Evolutionary conservation across 92 coral and sea anemone species (phyloP).

Genomic region (Umimayanthus chanpuru): DNA sequence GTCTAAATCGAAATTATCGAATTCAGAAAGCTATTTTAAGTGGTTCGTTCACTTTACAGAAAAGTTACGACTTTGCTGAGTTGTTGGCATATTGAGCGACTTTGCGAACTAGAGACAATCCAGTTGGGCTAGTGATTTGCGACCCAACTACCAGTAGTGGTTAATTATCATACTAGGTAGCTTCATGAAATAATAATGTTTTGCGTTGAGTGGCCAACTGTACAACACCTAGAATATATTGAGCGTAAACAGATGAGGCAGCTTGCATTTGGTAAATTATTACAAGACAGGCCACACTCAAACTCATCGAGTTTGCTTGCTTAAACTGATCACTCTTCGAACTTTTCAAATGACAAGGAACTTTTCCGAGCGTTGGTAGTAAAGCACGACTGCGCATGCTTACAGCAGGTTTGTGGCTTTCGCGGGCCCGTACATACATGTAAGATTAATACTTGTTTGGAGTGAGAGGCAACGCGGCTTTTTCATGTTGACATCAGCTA

Average conservation of each 20-base stretch:
- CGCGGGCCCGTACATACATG: conserved; percentile 64
- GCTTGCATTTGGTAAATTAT: conserved; percentile 89
- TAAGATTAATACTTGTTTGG: conserved; percentile 75
- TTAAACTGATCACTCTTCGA: not conserved
- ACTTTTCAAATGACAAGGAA: conserved; percentile 30
- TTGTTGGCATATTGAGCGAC: not conserved
- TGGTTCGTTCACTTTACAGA: not conserved
- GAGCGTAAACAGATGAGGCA: conserved; percentile 74
- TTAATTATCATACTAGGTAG: conserved; percentile 75
- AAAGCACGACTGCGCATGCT: conserved; percentile 73
- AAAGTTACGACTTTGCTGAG: not conserved
- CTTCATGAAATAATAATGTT: conserved; percentile 83
- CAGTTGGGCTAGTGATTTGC: conserved; percentile 1
- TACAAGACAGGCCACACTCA: conserved; percentile 27
- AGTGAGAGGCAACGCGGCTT: conserved; percentile 47
- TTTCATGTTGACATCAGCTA: conserved; percentile 89
- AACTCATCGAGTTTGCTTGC: not conserved
- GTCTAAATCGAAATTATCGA: not conserved
- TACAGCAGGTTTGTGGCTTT: conserved; percentile 65
- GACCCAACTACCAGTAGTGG: conserved; percentile 39
- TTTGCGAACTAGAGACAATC: conserved; percentile 1
- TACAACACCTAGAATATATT: conserved; percentile 84
- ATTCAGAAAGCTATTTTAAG: not conserved
- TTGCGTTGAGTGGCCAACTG: conserved; percentile 70
- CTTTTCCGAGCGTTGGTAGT: not conserved